Base-by-base conservation (phyloP, 2,113 vertebrate genomes). In the Spea multiplicata region DNA sequence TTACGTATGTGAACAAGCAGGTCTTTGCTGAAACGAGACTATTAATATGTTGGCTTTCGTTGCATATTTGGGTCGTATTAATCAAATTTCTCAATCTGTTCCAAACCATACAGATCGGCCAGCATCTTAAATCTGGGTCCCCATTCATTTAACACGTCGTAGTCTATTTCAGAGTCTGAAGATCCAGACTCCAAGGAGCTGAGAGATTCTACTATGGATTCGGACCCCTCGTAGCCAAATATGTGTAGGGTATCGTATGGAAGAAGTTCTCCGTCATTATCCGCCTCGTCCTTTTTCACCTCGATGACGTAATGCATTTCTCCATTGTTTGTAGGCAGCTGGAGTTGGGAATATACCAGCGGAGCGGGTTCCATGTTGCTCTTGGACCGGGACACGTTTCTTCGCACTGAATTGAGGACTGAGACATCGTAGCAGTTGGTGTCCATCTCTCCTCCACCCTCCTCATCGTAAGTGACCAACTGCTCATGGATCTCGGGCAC, bases 381-480 rank as follows among this genome's bases (percentile, higher is more conserved):
- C 3, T 57, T 13, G 0, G 82, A 52, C 6, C 88, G 85, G 0
- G 71, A 74, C 46, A 93, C 49, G 0, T 94, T 93, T 2, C 87
- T 86, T 57, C 93, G 91, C 3, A 88, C 96, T 0, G 96, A 97
- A 64, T 94, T 93, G 82, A 99, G 93, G 84, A 99, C 95, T 0
- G 96, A 96, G 30, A 98, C 96, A 0, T 99, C 97, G 0, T 97
- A 99, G 83, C 96, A 95, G 47, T 94, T 97, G 59, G 97, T 99
- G 87, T 99, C 97, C 97, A 98, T 99, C 88, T 99, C 97, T 0
- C 97, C 97, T 0, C 97, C 97, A 0, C 97, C 97, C 86, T 99
- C 97, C 84, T 99, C 97, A 0, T 99, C 96, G 0, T 99, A 99
- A 3, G 91, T 94, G 75, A 99, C 96, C 75, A 99, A 91, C 89